phyloP scores from a whole-genome alignment of 2,797 vertebrate genomes.

The Chrysocyon brachyurus region DNA sequence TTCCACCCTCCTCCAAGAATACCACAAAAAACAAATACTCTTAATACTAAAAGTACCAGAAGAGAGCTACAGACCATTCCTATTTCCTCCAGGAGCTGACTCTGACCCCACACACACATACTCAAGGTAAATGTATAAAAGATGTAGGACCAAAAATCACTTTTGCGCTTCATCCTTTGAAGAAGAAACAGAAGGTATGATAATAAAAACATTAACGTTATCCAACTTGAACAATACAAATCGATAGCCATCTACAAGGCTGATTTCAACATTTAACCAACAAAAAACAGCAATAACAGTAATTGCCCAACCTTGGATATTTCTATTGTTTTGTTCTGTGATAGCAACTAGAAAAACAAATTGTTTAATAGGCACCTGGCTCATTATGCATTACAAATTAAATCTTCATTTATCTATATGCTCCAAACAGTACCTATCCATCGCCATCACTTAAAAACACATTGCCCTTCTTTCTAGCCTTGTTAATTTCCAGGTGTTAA shows the following conservation, averaged over 20 bases:
- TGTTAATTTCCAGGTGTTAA: conserved; percentile 90
- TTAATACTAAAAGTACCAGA: not conserved
- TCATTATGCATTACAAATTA: conserved; percentile 87
- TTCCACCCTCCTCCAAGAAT: not conserved
- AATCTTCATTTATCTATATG: conserved; percentile 88
- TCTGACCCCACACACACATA: not conserved
- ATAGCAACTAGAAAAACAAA: conserved; percentile 81
- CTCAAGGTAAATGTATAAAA: conserved; percentile 30
- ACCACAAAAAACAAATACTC: not conserved
- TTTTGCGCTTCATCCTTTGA: not conserved
- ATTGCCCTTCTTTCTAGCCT: conserved; percentile 89
- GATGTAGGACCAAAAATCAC: not conserved
- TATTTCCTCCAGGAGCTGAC: not conserved
- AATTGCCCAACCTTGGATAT: conserved; percentile 83
- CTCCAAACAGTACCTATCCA: conserved; percentile 86
- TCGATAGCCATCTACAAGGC: conserved; percentile 65
- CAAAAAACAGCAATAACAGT: conserved; percentile 74
- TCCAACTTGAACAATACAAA: conserved; percentile 65
- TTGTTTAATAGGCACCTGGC: conserved; percentile 86
- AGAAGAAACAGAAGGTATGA: conserved; percentile 63
- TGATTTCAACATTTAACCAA: conserved; percentile 78
- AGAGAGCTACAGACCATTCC: not conserved
- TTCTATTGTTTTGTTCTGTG: conserved; percentile 76
- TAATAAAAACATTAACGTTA: conserved; percentile 69
- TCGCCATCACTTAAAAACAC: conserved; percentile 88